Percentiles rank a stretch among this genome's conserved stretches.
Evolutionary conservation across 2,113 vertebrate genomes (phyloP).

Genomic region (Coptodon bakossiorum): DNA sequence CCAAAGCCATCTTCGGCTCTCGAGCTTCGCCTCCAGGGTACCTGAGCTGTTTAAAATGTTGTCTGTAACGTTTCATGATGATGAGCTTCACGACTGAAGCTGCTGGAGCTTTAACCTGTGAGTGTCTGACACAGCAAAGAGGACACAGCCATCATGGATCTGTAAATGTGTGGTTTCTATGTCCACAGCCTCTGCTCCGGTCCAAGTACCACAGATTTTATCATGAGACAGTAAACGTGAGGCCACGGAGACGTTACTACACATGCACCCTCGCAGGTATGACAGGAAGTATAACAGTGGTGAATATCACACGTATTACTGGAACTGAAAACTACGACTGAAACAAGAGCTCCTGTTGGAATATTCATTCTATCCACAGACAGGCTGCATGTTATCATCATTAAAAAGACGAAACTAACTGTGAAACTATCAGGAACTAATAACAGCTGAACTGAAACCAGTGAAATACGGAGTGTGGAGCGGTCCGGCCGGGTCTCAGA

Average conservation of each 20-base stretch:
- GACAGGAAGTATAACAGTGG: not conserved
- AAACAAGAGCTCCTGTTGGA: not conserved
- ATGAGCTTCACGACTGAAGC: not conserved
- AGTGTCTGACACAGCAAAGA: rapidly evolving
- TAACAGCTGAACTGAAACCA: not conserved
- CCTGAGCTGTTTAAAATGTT: not conserved
- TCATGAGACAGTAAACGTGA: not conserved
- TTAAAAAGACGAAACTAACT: not conserved
- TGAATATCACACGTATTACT: not conserved
- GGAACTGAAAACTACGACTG: not conserved
- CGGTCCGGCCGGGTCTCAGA: rapidly evolving
- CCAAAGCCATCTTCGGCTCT: not conserved
- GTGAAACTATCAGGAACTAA: not conserved
- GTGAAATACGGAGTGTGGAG: not conserved
- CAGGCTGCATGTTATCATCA: not conserved
- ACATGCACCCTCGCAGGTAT: rapidly evolving
- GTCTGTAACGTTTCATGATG: not conserved
- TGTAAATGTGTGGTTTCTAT: not conserved
- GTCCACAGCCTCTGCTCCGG: not conserved
- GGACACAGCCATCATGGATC: not conserved
- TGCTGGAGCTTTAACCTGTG: not conserved
- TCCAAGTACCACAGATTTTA: not conserved
- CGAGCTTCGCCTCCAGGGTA: not conserved
- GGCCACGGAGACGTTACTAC: not conserved
- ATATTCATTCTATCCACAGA: not conserved